phyloP scores from a whole-genome alignment of 2,797 vertebrate genomes.

The Fringilla coelebs region DNA sequence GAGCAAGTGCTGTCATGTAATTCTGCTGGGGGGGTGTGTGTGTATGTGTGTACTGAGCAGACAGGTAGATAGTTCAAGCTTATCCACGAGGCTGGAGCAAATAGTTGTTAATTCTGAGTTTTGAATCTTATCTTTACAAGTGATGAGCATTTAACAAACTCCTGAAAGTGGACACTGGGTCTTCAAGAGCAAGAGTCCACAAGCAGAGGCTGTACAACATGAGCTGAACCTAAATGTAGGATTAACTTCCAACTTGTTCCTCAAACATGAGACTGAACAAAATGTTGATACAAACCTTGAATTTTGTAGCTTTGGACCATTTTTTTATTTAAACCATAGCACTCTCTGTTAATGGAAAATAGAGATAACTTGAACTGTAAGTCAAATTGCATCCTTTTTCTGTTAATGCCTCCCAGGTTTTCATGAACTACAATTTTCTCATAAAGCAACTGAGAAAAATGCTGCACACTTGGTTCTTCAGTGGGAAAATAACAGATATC shows the following conservation, averaged over 20 bases:
- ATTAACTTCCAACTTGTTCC: background rate
- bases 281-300: background rate
- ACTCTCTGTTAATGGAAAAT: background rate
- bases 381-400: background rate
- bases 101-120: background rate
- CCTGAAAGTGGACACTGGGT: background rate
- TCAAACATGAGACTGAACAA: background rate
- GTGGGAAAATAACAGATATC: background rate
- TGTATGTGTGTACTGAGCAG: background rate
- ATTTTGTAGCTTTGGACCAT: background rate
- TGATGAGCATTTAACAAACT: background rate
- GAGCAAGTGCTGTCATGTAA: background rate
- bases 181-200: background rate
- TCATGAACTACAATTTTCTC: background rate
- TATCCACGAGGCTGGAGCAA: background rate
- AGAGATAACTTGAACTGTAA: background rate
- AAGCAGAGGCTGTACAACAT: background rate
- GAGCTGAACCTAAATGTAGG: background rate
- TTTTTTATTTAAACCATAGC: slow-evolving; percentile 19
- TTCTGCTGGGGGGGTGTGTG: background rate
- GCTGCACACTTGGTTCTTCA: background rate
- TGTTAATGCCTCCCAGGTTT: background rate
- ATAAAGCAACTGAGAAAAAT: background rate
- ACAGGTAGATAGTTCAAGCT: background rate
- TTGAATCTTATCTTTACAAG: background rate